These are phyloP conservation scores for Oryzias woworae DNA, from an alignment of 2,113 vertebrate species.

Conservation along the genomic window DNA sequence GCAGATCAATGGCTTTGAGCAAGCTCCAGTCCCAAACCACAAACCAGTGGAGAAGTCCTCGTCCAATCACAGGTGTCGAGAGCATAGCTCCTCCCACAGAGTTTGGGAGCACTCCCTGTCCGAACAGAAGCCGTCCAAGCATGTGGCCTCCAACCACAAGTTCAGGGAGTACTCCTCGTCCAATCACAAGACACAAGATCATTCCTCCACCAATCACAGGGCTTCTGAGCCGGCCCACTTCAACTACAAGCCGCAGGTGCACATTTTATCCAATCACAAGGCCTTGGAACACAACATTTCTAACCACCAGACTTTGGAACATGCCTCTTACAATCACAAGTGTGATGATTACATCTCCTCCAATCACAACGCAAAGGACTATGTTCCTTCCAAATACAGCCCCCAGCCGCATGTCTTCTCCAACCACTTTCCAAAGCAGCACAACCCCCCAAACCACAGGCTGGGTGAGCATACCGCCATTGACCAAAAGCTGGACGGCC, in stretches of 20 bases:
- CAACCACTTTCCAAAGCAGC: slow-evolving; percentile 74
- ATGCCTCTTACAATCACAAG: slow-evolving; percentile 79
- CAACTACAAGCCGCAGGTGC: slow-evolving; percentile 78
- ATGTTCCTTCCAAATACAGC: slow-evolving; percentile 65
- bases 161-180: slow-evolving; percentile 76
- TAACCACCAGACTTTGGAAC: slow-evolving; percentile 79
- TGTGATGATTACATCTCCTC: slow-evolving; percentile 72
- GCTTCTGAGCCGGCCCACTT: slow-evolving; percentile 72
- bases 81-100: slow-evolving; percentile 68
- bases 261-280: slow-evolving; percentile 88
- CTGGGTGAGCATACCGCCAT: slow-evolving; percentile 64
- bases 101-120: slow-evolving; percentile 75
- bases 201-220: slow-evolving; percentile 77
- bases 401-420: slow-evolving; percentile 75
- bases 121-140: slow-evolving; percentile 77
- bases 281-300: slow-evolving; percentile 74
- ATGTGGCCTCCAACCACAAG: slow-evolving; percentile 76
- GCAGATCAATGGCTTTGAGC: slow-evolving; percentile 84
- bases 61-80: slow-evolving; percentile 88
- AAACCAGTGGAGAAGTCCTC: slow-evolving; percentile 80
- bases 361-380: slow-evolving; percentile 76
- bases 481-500: slow-evolving; percentile 84
- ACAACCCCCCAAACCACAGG: slow-evolving; percentile 75
- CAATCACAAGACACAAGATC: slow-evolving; percentile 79
- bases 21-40: slow-evolving; percentile 84